phyloP scores from a whole-genome alignment of 2,113 vertebrate genomes.

The human (Homo sapiens) region GRCh38 chr9:93026501-93027000 shows the following conservation, averaged over 20 bases:
- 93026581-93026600: background rate
- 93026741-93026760: background rate
- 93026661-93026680: background rate
- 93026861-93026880: background rate
- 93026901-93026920: fast-evolving
- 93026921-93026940: background rate
- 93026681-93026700: background rate
- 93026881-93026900: background rate
- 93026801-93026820: background rate
- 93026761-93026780: no score
- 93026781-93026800: background rate
- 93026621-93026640: background rate
- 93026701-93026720: background rate
- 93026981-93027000: no score
- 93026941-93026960: background rate
- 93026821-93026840: background rate
- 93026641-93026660: background rate
- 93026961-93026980: background rate
- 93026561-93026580: background rate
- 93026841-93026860: background rate
- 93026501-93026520: background rate
- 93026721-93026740: fast-evolving
- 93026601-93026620: background rate
- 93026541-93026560: background rate
- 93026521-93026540: background rate